These are phyloP conservation scores for Struthidea cinerea DNA, from an alignment of 2,113 vertebrate genomes.

Conservation along the genomic window DNA sequence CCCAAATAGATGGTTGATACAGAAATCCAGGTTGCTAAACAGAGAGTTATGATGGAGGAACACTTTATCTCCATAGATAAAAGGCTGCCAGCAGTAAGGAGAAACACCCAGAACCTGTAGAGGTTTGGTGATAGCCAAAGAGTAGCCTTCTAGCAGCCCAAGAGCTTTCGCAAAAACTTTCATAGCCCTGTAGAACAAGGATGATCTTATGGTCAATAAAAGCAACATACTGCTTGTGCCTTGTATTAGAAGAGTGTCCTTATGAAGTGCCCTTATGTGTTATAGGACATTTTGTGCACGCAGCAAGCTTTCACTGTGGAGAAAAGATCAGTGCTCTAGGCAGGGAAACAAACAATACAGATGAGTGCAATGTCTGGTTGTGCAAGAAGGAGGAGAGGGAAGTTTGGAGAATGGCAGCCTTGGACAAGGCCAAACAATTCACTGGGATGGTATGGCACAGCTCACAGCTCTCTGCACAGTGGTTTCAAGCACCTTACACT, in stretches of 20 bases:
- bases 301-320: not conserved
- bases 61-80: not conserved
- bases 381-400: not conserved
- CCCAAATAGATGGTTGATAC: not conserved
- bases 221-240: not conserved
- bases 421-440: not conserved
- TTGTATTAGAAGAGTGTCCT: not conserved
- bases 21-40: not conserved
- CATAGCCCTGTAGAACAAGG: not conserved
- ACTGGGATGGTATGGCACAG: not conserved
- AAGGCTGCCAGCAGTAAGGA: not conserved
- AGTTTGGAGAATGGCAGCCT: not conserved
- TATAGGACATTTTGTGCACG: not conserved
- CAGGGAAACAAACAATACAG: not conserved
- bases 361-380: not conserved
- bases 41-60: not conserved
- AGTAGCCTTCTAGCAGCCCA: not conserved
- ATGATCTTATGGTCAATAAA: not conserved
- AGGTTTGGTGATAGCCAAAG: not conserved
- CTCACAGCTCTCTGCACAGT: not conserved
- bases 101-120: not conserved
- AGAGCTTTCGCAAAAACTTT: not conserved
- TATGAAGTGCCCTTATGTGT: rapidly evolving
- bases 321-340: not conserved
- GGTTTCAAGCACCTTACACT: not conserved